Evolutionary conservation across 2,888 invertebrate genomes (phyloP).

Genomic region (Leucophora obtusa): DNA sequence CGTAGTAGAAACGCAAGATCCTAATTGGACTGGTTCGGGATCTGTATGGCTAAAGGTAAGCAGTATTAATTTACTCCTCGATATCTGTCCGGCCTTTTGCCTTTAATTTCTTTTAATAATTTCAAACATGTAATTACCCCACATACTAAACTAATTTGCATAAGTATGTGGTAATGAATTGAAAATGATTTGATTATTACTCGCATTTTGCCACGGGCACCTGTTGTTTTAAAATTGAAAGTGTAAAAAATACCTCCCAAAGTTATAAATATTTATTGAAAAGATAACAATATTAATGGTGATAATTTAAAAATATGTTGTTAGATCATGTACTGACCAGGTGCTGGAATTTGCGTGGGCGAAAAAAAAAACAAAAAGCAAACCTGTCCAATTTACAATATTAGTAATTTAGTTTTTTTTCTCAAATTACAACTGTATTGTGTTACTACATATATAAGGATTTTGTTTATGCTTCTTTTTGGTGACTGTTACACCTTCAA

Average conservation of each 20-base stretch:
- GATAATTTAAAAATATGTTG: constrained; percentile 3
- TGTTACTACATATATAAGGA: not conserved
- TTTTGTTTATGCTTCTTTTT: not conserved
- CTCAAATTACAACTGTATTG: not conserved
- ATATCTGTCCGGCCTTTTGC: not conserved
- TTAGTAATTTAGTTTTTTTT: not conserved
- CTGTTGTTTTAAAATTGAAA: constrained; percentile 30
- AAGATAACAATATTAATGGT: constrained; percentile 17
- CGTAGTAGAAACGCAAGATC: constrained; percentile 80
- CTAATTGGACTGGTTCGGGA: constrained; percentile 82
- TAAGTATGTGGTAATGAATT: constrained; percentile 54
- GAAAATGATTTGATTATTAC: constrained; percentile 36
- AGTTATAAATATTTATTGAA: constrained; percentile 9
- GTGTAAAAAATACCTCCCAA: constrained; percentile 21
- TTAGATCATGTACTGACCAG: constrained; percentile 13
- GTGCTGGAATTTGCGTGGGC: constrained; percentile 31
- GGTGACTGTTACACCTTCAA: not conserved
- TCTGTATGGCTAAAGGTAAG: constrained; percentile 82
- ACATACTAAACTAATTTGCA: not conserved
- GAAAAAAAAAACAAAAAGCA: not conserved
- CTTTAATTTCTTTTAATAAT: not conserved
- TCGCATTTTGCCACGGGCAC: constrained; percentile 29
- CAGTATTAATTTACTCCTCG: not conserved
- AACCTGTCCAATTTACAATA: not conserved
- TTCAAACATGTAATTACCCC: constrained; percentile 6